phyloP scores from a whole-genome alignment of 2,113 vertebrate genomes.

The Oncorhynchus tshawytscha region DNA sequence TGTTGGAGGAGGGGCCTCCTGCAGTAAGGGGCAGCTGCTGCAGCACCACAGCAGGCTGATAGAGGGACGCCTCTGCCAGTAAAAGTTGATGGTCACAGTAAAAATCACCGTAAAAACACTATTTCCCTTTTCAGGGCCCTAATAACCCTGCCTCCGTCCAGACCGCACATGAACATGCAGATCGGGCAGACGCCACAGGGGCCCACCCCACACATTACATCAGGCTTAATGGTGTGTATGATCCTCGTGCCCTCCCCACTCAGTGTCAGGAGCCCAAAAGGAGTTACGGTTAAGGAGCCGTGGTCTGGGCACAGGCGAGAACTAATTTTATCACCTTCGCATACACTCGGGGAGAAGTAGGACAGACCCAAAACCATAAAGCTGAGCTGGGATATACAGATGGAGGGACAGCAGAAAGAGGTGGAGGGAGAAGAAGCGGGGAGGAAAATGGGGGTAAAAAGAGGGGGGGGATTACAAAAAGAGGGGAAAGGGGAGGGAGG shows the following conservation, averaged over 20 bases:
- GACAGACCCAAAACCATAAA: too few relatives aligned
- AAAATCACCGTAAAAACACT: slow-evolving; percentile 18
- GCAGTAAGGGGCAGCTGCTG: too few relatives aligned
- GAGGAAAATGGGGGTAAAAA: too few relatives aligned
- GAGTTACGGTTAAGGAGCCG: background rate
- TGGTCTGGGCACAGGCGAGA: background rate
- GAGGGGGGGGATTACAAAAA: background rate
- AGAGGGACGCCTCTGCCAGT: slow-evolving; percentile 30
- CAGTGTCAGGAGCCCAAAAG: too few relatives aligned
- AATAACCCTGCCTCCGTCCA: background rate
- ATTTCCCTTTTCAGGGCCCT: slow-evolving; percentile 3
- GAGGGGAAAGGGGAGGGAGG: background rate
- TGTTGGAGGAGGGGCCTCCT: too few relatives aligned
- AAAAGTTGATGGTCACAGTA: slow-evolving; percentile 38
- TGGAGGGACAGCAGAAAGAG: background rate
- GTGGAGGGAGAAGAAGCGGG: background rate
- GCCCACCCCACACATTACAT: too few relatives aligned
- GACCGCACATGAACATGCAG: slow-evolving; percentile 5
- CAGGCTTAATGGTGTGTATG: too few relatives aligned
- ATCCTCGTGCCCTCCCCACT: too few relatives aligned
- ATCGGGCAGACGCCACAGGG: too few relatives aligned
- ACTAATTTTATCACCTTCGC: slow-evolving; percentile 14
- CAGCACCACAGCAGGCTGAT: slow-evolving; percentile 17
- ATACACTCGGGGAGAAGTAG: too few relatives aligned
- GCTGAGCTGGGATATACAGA: background rate